Evolutionary conservation across 2,888 invertebrate genomes (phyloP), one percentile per base, ranked within the genome.

Genomic region (Drosophila neoperkinsi): DNA sequence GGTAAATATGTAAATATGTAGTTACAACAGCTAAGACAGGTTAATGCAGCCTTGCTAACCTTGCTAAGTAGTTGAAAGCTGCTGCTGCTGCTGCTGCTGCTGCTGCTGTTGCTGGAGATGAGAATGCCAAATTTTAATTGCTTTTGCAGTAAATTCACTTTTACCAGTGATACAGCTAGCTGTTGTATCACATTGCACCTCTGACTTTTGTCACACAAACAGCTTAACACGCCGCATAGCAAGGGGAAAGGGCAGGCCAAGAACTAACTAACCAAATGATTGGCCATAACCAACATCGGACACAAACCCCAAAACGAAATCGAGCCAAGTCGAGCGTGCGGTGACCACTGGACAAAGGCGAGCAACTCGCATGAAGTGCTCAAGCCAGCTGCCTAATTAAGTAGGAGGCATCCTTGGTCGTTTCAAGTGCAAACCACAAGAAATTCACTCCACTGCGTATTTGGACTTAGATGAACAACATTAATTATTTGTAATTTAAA

Each of bases 401-500:
- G 86, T 77, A 60, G 63, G 67, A 77, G 68, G 49, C 60, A 82
- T 74, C 82, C 65, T 71, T 66, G 82, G 68, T 76, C 67, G 51
- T 72, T 75, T 84, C 75, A 72, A 81, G 75, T 79, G 61, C 43
- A 61, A 67, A 71, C 84, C 84, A 66, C 81, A 84, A 36, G 55
- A 38, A 36, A 55, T 55, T 55, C 36, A 11, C 36, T 46, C n/a
- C 67, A 36, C 4, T 38, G 56, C 21, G 49, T 38, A 57, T 56
- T 62, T 50, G 61, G 36, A 62, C 58, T 64, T 55, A 46, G 64
- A 66, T 77, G 69, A 69, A 76, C 69, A 70, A 64, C 79, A 83
- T 83, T 83, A 83, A 83, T 83, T 83, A 87, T 87, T 76, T 81
- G 84, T 72, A 73, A 72, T 68, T 69, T 64, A 64, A 61, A 65